Conservation (phyloP, 2,888 invertebrate species). For the Mythimna pallens region DNA sequence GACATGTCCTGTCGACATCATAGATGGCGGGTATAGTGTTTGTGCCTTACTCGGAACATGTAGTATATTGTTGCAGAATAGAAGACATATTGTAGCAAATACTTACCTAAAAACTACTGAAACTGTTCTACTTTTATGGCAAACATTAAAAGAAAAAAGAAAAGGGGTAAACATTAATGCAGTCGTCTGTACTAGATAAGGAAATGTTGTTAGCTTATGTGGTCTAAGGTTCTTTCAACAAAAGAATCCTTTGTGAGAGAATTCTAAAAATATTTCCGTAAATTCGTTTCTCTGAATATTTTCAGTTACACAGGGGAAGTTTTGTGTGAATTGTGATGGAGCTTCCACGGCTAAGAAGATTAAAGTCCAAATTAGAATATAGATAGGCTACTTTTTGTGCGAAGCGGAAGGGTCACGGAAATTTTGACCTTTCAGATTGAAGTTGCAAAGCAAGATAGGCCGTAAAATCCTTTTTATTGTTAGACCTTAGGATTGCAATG, state of each 20-base stretch:
- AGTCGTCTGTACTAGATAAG: constrained; percentile 2
- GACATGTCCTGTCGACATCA: not conserved
- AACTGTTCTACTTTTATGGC: not conserved
- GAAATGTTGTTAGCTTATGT: constrained; percentile 11
- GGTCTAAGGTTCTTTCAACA: constrained; percentile 7
- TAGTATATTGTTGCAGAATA: not conserved
- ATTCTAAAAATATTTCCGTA: constrained; percentile 22
- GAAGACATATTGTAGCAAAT: not conserved
- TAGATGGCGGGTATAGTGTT: not conserved
- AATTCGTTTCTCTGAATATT: constrained; percentile 42
- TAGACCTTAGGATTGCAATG: constrained; percentile 13
- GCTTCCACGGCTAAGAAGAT: constrained; percentile 52
- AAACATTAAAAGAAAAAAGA: constrained; percentile 13
- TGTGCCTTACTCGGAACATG: not conserved
- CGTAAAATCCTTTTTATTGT: constrained; percentile 47
- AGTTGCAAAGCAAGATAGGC: constrained; percentile 41
- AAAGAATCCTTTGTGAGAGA: constrained; percentile 13
- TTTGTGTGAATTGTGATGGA: constrained; percentile 46
- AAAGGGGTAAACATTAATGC: not conserved
- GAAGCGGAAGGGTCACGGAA: constrained; percentile 55
- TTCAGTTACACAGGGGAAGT: constrained; percentile 33
- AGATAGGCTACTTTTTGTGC: constrained; percentile 55
- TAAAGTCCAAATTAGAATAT: constrained; percentile 61
- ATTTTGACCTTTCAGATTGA: constrained; percentile 53
- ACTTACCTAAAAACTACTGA: not conserved